A percentile compares a stretch with the other conserved stretches of the same genome.
phyloP scores from a whole-genome alignment of 1,140 invertebrate species.

The Musca vetustissima region DNA sequence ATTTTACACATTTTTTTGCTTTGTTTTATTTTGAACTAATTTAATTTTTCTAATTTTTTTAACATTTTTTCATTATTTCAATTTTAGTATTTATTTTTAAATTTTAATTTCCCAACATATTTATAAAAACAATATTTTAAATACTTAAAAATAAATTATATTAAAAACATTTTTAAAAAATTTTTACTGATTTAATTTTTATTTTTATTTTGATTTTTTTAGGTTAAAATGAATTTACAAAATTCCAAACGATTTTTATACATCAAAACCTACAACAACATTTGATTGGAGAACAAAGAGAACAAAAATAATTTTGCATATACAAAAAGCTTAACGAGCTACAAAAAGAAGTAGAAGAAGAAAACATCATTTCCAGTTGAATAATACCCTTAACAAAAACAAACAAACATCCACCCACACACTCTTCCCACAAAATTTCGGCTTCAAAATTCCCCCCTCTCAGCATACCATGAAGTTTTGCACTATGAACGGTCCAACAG shows the following conservation, averaged over 20 bases:
- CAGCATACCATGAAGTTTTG: slow-evolving; percentile 57
- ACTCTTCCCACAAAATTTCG: not conserved
- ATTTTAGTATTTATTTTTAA: too few species aligned
- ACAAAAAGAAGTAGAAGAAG: not conserved
- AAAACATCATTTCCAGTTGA: not conserved
- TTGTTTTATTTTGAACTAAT: too few species aligned
- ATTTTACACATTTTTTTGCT: too few species aligned
- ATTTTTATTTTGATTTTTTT: not conserved
- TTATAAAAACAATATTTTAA: too few species aligned
- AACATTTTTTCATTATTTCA: too few species aligned
- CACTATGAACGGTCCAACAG: slow-evolving; percentile 57
- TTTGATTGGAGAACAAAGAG: not conserved
- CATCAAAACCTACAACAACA: slow-evolving; percentile 12
- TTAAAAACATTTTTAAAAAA: too few species aligned
- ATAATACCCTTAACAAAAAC: not conserved
- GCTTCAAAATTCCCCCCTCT: not conserved
- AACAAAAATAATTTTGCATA: too few species aligned
- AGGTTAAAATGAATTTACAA: slow-evolving; percentile 16
- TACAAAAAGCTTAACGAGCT: too few species aligned
- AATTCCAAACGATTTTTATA: slow-evolving; percentile 16
- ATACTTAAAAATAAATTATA: too few species aligned
- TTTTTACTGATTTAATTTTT: not conserved
- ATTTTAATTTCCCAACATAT: too few species aligned
- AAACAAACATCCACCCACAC: not conserved
- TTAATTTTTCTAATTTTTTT: too few species aligned